A percentile compares a stretch with the other conserved stretches of the same genome.
phyloP scores from a whole-genome alignment of 1,140 invertebrate genomes.

The Scaptomyza montana region DNA sequence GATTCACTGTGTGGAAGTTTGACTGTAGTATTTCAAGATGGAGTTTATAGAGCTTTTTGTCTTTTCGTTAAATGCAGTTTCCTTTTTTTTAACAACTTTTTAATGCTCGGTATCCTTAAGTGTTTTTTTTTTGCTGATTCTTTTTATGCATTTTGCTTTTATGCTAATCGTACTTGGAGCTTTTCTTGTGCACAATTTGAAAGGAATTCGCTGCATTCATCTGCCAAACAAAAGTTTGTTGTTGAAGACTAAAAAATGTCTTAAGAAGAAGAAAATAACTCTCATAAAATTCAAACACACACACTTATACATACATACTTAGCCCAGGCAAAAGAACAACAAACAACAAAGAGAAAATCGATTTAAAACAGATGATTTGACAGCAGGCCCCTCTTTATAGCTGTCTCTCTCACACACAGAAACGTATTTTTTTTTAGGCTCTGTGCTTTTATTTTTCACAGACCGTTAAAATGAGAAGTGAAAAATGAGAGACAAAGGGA shows the following conservation, averaged over 20 bases:
- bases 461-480: constrained; percentile 13
- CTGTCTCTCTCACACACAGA: not conserved
- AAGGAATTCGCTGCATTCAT: constrained; percentile 31
- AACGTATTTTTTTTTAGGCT: constrained; percentile 62
- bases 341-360: constrained; percentile 63
- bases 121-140: constrained; percentile 10
- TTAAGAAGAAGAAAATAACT: constrained; percentile 10
- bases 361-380: constrained; percentile 82
- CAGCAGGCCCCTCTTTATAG: constrained; percentile 43
- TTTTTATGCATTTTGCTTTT: not conserved
- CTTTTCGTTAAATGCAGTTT: not conserved
- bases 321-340: constrained; percentile 29
- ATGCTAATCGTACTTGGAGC: too few relatives aligned
- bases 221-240: constrained; percentile 39
- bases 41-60: too few relatives aligned
- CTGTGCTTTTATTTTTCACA: too few relatives aligned
- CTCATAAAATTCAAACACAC: constrained; percentile 28
- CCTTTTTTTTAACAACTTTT: not conserved
- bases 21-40: not conserved
- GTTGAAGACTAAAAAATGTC: constrained; percentile 1
- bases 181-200: too few relatives aligned
- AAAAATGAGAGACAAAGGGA: constrained; percentile 1
- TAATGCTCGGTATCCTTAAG: constrained; percentile 21
- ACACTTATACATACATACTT: not conserved
- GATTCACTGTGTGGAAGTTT: too few relatives aligned